phyloP scores from a whole-genome alignment of 2,888 invertebrate species.

The Drosophila ezoana region DNA sequence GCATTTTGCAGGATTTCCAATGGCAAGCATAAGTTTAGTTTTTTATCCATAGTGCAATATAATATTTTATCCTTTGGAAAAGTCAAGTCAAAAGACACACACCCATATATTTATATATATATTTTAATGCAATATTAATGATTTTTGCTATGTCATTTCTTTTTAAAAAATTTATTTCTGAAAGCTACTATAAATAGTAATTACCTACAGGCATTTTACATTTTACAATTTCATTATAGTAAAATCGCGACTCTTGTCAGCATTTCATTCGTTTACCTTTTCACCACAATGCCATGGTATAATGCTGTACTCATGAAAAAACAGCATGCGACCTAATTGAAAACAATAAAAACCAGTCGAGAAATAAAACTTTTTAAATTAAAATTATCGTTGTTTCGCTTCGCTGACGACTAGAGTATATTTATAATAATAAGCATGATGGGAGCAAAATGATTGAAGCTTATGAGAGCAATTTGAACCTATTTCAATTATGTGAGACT shows the following conservation, averaged over 20 bases:
- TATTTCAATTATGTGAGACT: conserved; percentile 10
- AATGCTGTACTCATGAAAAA: not conserved
- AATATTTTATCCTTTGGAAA: no score
- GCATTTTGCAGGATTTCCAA: not conserved
- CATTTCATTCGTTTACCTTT: not conserved
- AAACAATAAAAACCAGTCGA: not conserved
- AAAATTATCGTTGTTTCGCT: conserved; percentile 2
- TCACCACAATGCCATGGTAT: not conserved
- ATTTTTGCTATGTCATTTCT: no score
- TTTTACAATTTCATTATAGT: no score
- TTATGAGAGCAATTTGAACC: conserved; percentile 2
- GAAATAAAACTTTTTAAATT: not conserved
- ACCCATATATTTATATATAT: no score
- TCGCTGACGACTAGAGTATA: conserved; percentile 8
- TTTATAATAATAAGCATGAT: conserved; percentile 9
- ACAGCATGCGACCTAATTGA: not conserved
- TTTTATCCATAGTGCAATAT: not conserved
- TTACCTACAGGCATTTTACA: no score
- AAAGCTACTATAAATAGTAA: no score
- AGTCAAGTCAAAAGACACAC: no score
- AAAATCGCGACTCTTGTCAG: not conserved
- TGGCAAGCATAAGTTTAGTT: not conserved
- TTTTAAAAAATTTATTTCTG: no score
- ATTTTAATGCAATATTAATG: no score
- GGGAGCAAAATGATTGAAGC: not conserved